Evolutionary conservation across 2,888 invertebrate species (phyloP), one percentile per base, ranked within the genome.

Genomic region (Melangyna quadrimaculata): DNA sequence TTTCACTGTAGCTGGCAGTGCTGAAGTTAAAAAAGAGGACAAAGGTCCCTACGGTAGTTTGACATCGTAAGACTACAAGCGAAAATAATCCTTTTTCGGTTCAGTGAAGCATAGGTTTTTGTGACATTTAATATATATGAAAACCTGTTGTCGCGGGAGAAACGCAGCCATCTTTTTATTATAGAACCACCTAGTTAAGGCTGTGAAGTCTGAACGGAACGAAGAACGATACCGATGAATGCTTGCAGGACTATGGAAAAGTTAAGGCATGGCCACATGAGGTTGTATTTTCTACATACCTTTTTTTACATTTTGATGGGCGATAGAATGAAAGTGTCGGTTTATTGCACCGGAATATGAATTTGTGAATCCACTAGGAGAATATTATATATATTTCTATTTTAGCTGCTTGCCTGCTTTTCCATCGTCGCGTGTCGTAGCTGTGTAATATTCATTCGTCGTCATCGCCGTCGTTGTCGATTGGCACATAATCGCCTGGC

Each of bases 71-170:
- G 65, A 74, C 80, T 75, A 40, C 79, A 71, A 84, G 83, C 83
- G 71, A 61, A 61, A 67, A 86, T 86, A 86, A 86, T 86, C 81
- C 84, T 81, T 81, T 86, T 77, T 72, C 72, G 77, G 81, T 72
- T 86, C 84, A 81, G 45, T 77, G 81, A 81, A 86, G 80, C 84
- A 81, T 81, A 72, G 72, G 77, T 67, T 81, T n/a, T 70, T 86
- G 80, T 72, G 81, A 86, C 81, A 86, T 86, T 86, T 86, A 77
- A 84, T 80, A 86, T 59, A 55, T 45, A 27, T 75, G 80, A 61
- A 81, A 86, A 81, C 81, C 84, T 86, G 81, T 84, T 67, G 67
- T 67, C 35, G 48, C 17, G 45, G 22, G 9, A 51, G 48, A 22
- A 67, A 67, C 35, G 67, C 67, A 69, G 63, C 43, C 17, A 59